These are phyloP conservation scores for Temnothorax nylanderi DNA, from an alignment of 1,140 invertebrate species.

Conservation along the genomic window DNA sequence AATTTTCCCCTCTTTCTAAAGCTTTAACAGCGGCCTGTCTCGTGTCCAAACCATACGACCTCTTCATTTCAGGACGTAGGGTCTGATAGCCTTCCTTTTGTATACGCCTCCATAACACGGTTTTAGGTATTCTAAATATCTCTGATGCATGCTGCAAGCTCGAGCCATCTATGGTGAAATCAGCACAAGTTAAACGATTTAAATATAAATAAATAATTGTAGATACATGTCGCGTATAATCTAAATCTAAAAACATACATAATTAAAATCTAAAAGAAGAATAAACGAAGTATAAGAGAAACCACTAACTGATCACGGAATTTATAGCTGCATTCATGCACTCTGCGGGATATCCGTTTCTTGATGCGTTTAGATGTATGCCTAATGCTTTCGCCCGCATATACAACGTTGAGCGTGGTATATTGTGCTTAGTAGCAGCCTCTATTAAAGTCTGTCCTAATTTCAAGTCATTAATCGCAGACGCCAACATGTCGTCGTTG, in stretches of 20 bases:
- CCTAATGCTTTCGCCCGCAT: slow-evolving; percentile 84
- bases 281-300: background rate
- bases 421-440: slow-evolving; percentile 81
- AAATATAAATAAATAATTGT: background rate
- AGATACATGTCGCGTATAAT: background rate
- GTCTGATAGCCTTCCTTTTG: slow-evolving; percentile 84
- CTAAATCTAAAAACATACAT: background rate
- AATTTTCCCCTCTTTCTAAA: slow-evolving; percentile 86
- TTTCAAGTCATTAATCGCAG: slow-evolving; percentile 83
- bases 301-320: slow-evolving; percentile 81
- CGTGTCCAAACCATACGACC: slow-evolving; percentile 84
- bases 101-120: slow-evolving; percentile 87
- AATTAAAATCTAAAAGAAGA: background rate
- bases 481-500: slow-evolving; percentile 81
- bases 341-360: slow-evolving; percentile 84
- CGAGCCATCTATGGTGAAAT: slow-evolving; percentile 79
- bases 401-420: slow-evolving; percentile 85
- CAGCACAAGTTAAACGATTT: slow-evolving; percentile 24
- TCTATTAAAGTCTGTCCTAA: slow-evolving; percentile 82
- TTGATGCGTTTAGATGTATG: slow-evolving; percentile 81
- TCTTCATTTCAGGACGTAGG: slow-evolving; percentile 83
- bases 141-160: slow-evolving; percentile 85
- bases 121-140: slow-evolving; percentile 87
- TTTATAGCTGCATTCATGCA: slow-evolving; percentile 84
- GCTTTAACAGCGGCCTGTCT: slow-evolving; percentile 86